A percentile compares a stretch with the other conserved stretches of the same genome.
Conservation (phyloP, 2,888 invertebrate species). For the Onthophagus sagittarius region DNA sequence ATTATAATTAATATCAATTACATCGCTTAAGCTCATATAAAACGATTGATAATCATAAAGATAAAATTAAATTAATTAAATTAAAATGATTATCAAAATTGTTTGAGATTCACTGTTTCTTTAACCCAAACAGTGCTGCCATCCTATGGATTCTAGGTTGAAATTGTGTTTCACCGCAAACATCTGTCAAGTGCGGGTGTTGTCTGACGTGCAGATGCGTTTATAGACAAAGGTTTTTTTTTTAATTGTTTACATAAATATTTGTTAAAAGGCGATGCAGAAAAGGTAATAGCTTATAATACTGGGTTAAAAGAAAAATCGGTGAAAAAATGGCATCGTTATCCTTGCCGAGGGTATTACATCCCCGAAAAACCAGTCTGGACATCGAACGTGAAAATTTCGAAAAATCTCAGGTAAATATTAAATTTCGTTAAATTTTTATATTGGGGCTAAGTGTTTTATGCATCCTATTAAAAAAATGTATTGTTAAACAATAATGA, state of each 20-base stretch:
- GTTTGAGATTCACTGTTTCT: too few relatives aligned
- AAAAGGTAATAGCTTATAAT: constrained; percentile 9
- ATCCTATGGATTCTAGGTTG: too few relatives aligned
- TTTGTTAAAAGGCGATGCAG: constrained; percentile 14
- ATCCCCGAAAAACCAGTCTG: constrained; percentile 70
- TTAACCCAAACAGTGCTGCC: too few relatives aligned
- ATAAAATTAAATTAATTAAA: too few relatives aligned
- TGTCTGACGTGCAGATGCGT: constrained; percentile 42
- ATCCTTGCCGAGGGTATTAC: constrained; percentile 66
- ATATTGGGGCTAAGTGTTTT: constrained; percentile 7
- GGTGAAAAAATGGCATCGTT: constrained; percentile 61
- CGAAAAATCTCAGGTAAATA: constrained; percentile 73
- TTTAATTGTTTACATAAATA: constrained; percentile 9
- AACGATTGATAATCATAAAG: too few relatives aligned
- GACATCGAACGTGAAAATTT: constrained; percentile 78
- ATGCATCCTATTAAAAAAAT: too few relatives aligned
- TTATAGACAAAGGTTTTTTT: constrained; percentile 15
- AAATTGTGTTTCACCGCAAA: constrained; percentile 28
- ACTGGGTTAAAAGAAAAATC: constrained; percentile 11
- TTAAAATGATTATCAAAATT: too few relatives aligned
- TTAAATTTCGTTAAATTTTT: background rate
- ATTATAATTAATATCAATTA: too few relatives aligned
- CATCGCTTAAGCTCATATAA: too few relatives aligned
- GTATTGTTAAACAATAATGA: too few relatives aligned
- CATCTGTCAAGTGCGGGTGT: constrained; percentile 48